These are phyloP conservation scores for Idris sp. DNA, from an alignment of 1,140 invertebrate genomes.

Conservation along the genomic window DNA sequence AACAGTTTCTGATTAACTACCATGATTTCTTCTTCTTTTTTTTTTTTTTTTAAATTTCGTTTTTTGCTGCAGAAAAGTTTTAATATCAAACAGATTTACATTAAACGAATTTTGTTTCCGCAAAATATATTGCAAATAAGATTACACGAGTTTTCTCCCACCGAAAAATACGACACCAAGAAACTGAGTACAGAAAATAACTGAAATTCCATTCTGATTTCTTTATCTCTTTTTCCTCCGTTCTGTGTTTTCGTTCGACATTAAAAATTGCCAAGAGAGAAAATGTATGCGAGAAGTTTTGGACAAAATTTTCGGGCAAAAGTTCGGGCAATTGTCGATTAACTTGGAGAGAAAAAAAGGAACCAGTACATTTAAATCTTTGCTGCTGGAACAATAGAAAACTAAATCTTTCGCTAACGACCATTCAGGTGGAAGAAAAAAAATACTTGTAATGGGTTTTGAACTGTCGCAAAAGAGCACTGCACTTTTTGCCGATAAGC, in stretches of 20 bases:
- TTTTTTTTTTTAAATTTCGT: no score
- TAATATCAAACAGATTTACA: no score
- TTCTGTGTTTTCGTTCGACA: conserved; percentile 40
- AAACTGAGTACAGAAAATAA: conserved; percentile 74
- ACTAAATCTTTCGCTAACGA: conserved; percentile 51
- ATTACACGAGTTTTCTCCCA: conserved; percentile 67
- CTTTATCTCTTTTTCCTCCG: conserved; percentile 18
- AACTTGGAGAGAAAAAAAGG: conserved; percentile 21
- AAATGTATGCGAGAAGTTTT: background rate
- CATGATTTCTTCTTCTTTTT: no score
- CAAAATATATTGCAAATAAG: conserved; percentile 77
- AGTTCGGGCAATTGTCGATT: conserved; percentile 15
- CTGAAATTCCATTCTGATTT: conserved; percentile 73
- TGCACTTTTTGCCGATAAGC: conserved; percentile 40
- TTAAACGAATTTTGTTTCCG: conserved; percentile 48
- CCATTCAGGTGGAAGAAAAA: conserved; percentile 50
- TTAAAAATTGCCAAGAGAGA: background rate
- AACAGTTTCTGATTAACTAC: no score
- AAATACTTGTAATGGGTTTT: conserved; percentile 46
- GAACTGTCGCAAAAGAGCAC: conserved; percentile 21
- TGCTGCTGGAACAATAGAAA: conserved; percentile 49
- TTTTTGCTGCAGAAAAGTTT: no score
- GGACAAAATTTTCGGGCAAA: no score
- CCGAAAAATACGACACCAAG: conserved; percentile 71
- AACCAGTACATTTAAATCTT: conserved; percentile 40